Evolutionary conservation across 2,888 invertebrate genomes (phyloP).

Genomic region (Eurytoma californica): DNA sequence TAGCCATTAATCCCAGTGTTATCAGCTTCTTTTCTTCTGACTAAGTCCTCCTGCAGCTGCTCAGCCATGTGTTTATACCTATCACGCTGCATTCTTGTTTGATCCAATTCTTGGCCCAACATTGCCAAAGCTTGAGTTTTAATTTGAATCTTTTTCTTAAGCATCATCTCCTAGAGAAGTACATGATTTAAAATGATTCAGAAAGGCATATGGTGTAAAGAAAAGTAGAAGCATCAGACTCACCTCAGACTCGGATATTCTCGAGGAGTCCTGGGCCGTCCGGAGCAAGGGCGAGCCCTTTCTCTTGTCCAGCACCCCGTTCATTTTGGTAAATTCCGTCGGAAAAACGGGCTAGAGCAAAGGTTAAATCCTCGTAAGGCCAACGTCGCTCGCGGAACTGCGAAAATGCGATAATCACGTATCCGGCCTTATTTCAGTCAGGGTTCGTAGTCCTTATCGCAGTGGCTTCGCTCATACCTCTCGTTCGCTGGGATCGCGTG

Average conservation of each 20-base stretch:
- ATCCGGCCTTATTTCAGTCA: constrained; percentile 14
- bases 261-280: not conserved
- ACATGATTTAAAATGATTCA: not conserved
- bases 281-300: constrained; percentile 45
- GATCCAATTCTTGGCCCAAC: constrained; percentile 85
- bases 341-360: not conserved
- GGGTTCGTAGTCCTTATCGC: constrained; percentile 25
- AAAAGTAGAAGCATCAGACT: not conserved
- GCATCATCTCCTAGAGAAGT: constrained; percentile 56
- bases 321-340: constrained; percentile 29
- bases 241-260: constrained; percentile 37
- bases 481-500: constrained; percentile 1
- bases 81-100: constrained; percentile 87
- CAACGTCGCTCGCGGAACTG: not conserved
- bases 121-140: constrained; percentile 89
- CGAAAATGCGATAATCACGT: constrained; percentile 8
- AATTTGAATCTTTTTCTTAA: constrained; percentile 81
- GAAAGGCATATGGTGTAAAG: not conserved
- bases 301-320: constrained; percentile 47
- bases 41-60: constrained; percentile 80
- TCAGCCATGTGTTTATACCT: constrained; percentile 88
- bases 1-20: constrained; percentile 60
- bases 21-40: constrained; percentile 73
- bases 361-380: constrained; percentile 21
- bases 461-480: not conserved